Base-by-base conservation (phyloP, 2,797 vertebrate genomes). In the Bovichtus diacanthus region DNA sequence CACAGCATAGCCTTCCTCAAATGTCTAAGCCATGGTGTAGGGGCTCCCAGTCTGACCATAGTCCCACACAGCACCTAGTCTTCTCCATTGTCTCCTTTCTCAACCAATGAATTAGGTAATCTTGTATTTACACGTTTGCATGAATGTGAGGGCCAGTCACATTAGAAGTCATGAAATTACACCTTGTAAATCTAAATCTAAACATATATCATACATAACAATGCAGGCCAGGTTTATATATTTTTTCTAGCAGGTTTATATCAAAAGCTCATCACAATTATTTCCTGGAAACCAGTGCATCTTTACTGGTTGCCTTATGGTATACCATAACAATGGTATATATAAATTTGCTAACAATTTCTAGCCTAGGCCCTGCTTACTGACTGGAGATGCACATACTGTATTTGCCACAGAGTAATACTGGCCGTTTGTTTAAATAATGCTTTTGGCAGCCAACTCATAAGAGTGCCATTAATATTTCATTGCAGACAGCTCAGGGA, bases 1-100 rank as follows among this genome's bases (percentile, higher is more conserved):
- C 91, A 91, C 80, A 83, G 88, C 80, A 76, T 80, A 89, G 88
- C 79, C 80, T 90, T 90, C 91, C 90, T 91, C 87, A 84, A 70
- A 81, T 90, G 65, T 87, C 88, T 80, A 38, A 65, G 56, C 63
- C 70, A 63, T n/a, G 69, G 70, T 50, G 49, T 49, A 31, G 59
- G 65, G 49, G 65, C 58, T 51, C 47, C 39, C 29, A 8, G 39
- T 41, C 53, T 31, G 73, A 72, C 72, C 76, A 71, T 49, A 55
- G 41, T 55, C 43, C 31, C 59, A 65, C 23, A 71, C 74, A 39
- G 31, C 21, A 16, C 1, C 25, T 18, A 19, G 27, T 44, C 38
- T 55, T 70, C 10, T 46, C 46, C 47, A 44, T 31, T n/a, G 31
- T 49, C 49, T 67, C 27, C 38, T 51, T 36, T 54, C n/a, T 15